phyloP scores from a whole-genome alignment of 2,888 invertebrate genomes.

The Sisyra terminalis region DNA sequence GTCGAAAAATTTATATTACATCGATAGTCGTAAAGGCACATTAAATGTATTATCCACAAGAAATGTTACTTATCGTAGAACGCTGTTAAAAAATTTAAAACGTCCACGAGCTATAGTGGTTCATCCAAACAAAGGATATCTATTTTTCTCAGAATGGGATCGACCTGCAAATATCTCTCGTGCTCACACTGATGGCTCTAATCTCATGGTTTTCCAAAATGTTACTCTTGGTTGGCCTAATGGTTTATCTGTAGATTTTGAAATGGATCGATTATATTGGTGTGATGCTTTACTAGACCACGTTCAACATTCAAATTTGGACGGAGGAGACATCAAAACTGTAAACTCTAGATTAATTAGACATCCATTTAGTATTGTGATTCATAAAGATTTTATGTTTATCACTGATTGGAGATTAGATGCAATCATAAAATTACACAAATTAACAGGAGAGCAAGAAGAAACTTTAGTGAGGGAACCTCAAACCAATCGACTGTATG shows the following conservation, averaged over 20 bases:
- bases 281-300: slow-evolving; percentile 93
- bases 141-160: slow-evolving; percentile 95
- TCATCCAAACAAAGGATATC: slow-evolving; percentile 85
- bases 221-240: slow-evolving; percentile 95
- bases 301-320: slow-evolving; percentile 82
- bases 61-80: slow-evolving; percentile 69
- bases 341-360: slow-evolving; percentile 72
- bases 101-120: slow-evolving; percentile 92
- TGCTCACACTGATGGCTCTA: slow-evolving; percentile 78
- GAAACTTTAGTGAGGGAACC: slow-evolving; percentile 76
- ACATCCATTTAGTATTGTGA: slow-evolving; percentile 85
- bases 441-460: slow-evolving; percentile 75
- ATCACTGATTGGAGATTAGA: slow-evolving; percentile 95
- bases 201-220: slow-evolving; percentile 73
- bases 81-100: slow-evolving; percentile 72
- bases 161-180: slow-evolving; percentile 92
- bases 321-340: slow-evolving; percentile 81
- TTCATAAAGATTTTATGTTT: slow-evolving; percentile 82
- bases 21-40: slow-evolving; percentile 86
- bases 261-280: slow-evolving; percentile 83
- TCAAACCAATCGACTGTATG: slow-evolving; percentile 78
- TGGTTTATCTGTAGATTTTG: slow-evolving; percentile 85
- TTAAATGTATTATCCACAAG: slow-evolving; percentile 81
- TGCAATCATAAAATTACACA: slow-evolving; percentile 81
- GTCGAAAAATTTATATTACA: slow-evolving; percentile 87